Conservation (phyloP, 2,797 vertebrate genomes). For the Pachyuromys duprasi region DNA sequence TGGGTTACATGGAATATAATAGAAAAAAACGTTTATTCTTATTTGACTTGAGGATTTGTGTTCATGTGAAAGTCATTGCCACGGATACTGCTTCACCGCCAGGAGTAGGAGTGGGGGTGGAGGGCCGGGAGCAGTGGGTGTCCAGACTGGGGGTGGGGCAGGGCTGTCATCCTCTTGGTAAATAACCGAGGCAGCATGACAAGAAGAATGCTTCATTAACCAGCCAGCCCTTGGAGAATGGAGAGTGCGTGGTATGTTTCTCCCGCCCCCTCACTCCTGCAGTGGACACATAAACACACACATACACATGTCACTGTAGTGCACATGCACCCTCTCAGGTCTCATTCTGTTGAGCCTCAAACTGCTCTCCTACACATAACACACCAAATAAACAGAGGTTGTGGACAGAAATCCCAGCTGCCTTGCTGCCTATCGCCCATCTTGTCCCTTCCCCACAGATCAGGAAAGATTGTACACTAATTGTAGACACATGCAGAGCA, state of each 20-base stretch:
- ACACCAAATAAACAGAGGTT: background rate
- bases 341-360: constrained; percentile 30
- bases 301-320: constrained; percentile 20
- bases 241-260: background rate
- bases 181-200: constrained; percentile 74
- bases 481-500: background rate
- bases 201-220: constrained; percentile 63
- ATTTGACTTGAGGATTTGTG: constrained; percentile 63
- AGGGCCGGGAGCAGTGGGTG: constrained; percentile 54
- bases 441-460: background rate
- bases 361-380: background rate
- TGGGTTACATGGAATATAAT: constrained; percentile 38
- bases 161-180: constrained; percentile 65
- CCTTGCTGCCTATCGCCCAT: no score
- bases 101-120: background rate
- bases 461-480: background rate
- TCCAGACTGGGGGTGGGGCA: constrained; percentile 1
- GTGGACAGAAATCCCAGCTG: background rate
- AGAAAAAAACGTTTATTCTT: constrained; percentile 59
- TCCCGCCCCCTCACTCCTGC: constrained; percentile 34
- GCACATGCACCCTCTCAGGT: background rate
- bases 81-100: background rate
- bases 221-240: constrained; percentile 51
- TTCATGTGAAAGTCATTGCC: background rate
- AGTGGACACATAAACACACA: constrained; percentile 19